Percentiles rank a stretch among this genome's conserved stretches.
phyloP scores from a whole-genome alignment of 2,113 vertebrate genomes.

The Crotophaga sulcirostris region DNA sequence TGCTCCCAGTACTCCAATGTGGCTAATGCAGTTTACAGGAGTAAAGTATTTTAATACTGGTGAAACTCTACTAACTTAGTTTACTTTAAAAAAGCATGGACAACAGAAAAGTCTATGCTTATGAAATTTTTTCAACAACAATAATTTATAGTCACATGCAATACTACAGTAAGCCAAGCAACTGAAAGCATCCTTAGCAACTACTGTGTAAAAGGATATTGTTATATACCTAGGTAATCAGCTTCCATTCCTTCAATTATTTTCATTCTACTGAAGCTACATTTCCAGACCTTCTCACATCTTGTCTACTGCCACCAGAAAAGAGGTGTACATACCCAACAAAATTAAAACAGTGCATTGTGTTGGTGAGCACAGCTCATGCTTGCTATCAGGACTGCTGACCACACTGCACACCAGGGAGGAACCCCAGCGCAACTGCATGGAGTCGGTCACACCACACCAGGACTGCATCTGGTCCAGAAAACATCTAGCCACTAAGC shows the following conservation, averaged over 20 bases:
- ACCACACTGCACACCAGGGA: neutral
- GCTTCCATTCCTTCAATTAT: neutral
- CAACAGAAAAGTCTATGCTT: neutral
- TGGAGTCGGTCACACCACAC: accelerated
- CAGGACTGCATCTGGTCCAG: neutral
- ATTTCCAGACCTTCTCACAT: neutral
- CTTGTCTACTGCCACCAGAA: neutral
- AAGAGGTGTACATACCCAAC: neutral
- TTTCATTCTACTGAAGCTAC: neutral
- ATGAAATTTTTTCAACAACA: neutral
- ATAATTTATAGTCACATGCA: neutral
- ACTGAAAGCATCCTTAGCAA: neutral
- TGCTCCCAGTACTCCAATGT: neutral
- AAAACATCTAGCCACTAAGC: neutral
- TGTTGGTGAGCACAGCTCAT: neutral
- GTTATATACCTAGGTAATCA: neutral
- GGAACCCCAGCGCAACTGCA: accelerated
- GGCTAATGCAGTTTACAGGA: neutral
- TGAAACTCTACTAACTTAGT: neutral
- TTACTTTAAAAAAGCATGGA: neutral
- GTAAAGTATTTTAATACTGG: neutral
- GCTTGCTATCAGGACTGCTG: neutral
- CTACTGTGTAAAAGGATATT: neutral
- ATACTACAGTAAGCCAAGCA: neutral
- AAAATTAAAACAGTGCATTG: accelerated